Base-by-base conservation (phyloP, 2,888 invertebrate genomes). In the Dolichopus griseipennis region DNA sequence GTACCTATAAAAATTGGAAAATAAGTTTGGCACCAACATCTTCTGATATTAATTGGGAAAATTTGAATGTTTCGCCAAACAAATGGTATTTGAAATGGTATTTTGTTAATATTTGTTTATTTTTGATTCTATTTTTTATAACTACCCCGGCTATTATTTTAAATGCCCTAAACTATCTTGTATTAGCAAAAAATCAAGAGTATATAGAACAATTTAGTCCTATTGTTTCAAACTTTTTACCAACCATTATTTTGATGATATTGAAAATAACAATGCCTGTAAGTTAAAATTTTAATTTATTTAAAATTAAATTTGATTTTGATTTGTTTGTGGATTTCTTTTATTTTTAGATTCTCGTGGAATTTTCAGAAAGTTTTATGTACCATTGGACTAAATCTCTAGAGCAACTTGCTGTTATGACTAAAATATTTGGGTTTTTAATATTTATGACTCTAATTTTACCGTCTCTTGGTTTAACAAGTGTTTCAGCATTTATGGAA, bases 31-130 rank as follows among this genome's bases (percentile, higher is more conserved):
- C 97, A 4, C 96, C 97, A 1, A 89, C 92, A 34, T 95, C 97
- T 0, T 88, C 92, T 61, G 96, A 97, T 79, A 91, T 97, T 67
- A 92, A 93, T 79, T 97, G 97, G 97, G 95, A 95, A 79, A 94
- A 97, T 80, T 82, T 97, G 70, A 90, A 91, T 75, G 87, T 93
- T 65, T 88, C 91, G 65, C 90, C 90, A 66, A 88, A 91, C 68
- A 87, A 90, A 73, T 93, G 93, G 92, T 92, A 93, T 77, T 83
- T 94, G 37, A 93, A 92, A 80, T 93, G 93, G 70, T 84, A 92
- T 69, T 77, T 90, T 69, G 89, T 96, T 20, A 97, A 97, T 81
- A 79, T 88, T 34, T 83, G 89, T 68, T 81, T 97, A 65, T 91
- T 93, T 74, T 81, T 95, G 68, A 84, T 92, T 18, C 82, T 97